Base-by-base conservation (phyloP, 2,888 invertebrate genomes). In the Apoda limacodes region DNA sequence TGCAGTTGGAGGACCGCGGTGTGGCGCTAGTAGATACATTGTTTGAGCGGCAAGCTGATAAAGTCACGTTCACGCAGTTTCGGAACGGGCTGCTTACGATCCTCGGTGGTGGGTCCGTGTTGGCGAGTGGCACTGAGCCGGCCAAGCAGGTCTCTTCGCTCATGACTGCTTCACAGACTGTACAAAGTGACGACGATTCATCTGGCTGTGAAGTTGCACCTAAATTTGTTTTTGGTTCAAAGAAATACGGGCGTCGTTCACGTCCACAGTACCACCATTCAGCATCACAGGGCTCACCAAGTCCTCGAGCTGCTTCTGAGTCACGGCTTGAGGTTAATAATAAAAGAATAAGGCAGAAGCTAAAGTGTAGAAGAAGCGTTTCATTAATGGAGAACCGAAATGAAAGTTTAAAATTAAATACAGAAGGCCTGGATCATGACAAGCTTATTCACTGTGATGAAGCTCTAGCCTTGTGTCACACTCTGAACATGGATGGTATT, bases 1-100 rank as follows among this genome's bases (percentile, higher is more conserved):
- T 92, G 38, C 90, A 92, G 69, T 82, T 93, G 28, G 90, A 90
- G 46, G 89, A 89, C 47, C 86, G 87, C 37, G 85, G 88, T 35
- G 71, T 82, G 20, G 80, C 85, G 39, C 75, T 89, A 34, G 84
- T 86, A 27, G 80, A 85, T 41, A 76, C 83, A 40, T 70, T 90
- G 35, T 76, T 88, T 35, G 76, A 72, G 39, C 68, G 69, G 20
- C 71, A 75, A 34, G 48, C 69, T 20, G 82, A 82, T 25, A 61
- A 75, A 12, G 69, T 72, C 42, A 86, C 89, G 34, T 93, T 92
- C 69, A 68, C 83, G 13, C 86, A 89, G 58, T 93, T 93, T 57
- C 88, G 90, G 52, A 88, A 89, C 62, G 91, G 88, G 5, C 72
- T 93, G 39, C 71, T 92, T 14, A 81, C 85, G 37, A 83, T 90